A percentile compares a stretch with the other conserved stretches of the same genome.
Evolutionary conservation across 2,797 vertebrate species (phyloP).

Genomic region (Hypotaenidia okinawae): DNA sequence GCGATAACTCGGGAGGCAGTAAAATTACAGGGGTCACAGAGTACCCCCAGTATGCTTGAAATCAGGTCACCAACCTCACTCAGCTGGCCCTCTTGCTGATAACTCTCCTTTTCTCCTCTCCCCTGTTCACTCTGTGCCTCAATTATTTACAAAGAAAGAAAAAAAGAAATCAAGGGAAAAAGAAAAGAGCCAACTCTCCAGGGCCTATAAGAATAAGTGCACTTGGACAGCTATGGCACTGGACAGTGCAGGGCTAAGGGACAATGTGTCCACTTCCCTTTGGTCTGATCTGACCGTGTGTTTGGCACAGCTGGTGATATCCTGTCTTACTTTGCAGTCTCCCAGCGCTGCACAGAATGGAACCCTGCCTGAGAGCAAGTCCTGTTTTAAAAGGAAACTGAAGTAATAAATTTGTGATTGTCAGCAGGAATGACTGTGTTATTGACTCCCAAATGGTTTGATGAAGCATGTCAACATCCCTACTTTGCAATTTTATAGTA

Average conservation of each 20-base stretch:
- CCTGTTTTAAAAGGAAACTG: not conserved
- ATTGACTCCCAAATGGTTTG: not conserved
- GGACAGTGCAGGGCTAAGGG: not conserved
- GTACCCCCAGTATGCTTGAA: not conserved
- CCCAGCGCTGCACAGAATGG: not conserved
- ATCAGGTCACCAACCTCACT: slow-evolving; percentile 43
- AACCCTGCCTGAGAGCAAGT: not conserved
- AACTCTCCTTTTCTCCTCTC: slow-evolving; percentile 7
- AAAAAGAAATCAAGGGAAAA: not conserved
- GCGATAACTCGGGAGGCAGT: slow-evolving; percentile 53
- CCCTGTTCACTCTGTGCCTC: not conserved
- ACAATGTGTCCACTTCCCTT: not conserved
- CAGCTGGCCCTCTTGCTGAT: slow-evolving; percentile 37
- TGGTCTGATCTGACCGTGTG: not conserved
- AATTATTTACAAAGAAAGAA: not conserved
- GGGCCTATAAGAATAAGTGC: slow-evolving; percentile 11
- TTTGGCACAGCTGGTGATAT: not conserved
- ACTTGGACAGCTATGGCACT: slow-evolving; percentile 15
- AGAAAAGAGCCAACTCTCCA: not conserved
- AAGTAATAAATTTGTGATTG: not conserved
- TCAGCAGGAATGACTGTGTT: not conserved
- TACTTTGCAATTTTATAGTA: not conserved
- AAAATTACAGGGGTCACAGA: slow-evolving; percentile 37
- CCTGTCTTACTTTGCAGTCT: not conserved
- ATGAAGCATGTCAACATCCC: not conserved